Conservation (phyloP, 2,113 vertebrate species). For the Turdus rufiventris region DNA sequence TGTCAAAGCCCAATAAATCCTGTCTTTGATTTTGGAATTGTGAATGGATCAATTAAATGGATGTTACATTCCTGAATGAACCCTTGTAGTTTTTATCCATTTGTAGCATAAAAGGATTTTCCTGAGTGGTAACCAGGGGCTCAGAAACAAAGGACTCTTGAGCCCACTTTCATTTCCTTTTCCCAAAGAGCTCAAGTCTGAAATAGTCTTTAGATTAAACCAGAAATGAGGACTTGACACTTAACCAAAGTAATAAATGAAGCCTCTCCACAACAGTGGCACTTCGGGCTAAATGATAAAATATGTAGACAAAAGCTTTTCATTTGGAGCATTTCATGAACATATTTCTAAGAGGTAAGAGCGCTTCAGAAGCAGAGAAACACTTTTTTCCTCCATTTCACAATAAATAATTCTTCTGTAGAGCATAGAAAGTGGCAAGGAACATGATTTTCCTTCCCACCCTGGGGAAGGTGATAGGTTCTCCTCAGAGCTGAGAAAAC, state of each 20-base stretch:
- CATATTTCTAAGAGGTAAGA: neutral
- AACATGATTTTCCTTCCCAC: neutral
- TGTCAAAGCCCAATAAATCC: slow-evolving; percentile 45
- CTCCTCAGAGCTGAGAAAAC: neutral
- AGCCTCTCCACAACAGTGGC: neutral
- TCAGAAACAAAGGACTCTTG: slow-evolving; percentile 26
- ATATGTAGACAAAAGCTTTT: neutral
- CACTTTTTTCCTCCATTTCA: neutral
- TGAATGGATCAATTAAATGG: slow-evolving; percentile 50
- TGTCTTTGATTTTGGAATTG: slow-evolving; percentile 26
- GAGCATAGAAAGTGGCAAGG: neutral
- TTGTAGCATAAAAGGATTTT: neutral
- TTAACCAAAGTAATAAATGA: neutral
- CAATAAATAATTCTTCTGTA: neutral
- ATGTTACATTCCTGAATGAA: slow-evolving; percentile 29
- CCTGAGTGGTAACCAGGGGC: neutral
- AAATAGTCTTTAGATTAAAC: neutral
- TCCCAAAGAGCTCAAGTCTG: neutral
- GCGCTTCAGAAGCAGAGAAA: neutral
- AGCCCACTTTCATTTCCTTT: slow-evolving; percentile 3
- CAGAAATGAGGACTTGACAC: neutral
- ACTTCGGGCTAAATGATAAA: neutral
- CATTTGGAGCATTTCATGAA: neutral
- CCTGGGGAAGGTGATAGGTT: neutral
- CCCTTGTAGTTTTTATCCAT: slow-evolving; percentile 24